Base-by-base conservation (phyloP, 2,113 vertebrate species). In the Thermophis baileyi region DNA sequence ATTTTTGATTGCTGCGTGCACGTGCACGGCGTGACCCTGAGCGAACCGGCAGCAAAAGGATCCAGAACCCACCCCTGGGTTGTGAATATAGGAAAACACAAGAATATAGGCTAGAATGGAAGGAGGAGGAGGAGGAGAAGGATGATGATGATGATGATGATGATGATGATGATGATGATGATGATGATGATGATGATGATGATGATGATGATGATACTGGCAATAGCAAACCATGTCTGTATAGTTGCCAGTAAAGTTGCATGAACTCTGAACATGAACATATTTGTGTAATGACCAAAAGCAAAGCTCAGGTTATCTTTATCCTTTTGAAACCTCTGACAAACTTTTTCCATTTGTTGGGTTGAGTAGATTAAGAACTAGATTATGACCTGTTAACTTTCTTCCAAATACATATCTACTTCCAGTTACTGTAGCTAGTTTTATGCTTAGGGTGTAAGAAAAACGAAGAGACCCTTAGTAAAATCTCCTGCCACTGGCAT, bases 381-480 rank as follows among this genome's bases (percentile, higher is more conserved):
- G 47, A 88, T 69, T 40, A 30, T 44, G 87, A 8, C 18, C 51
- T 89, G n/a, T 85, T 92, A 50, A 40, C 11, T 63, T 60, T 86
- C 69, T 50, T 50, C 30, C 35, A 20, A 60, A 81, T 90, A 4
- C 40, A 54, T 27, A 86, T 93, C 40, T 90, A 55, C 6, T 46
- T 16, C 46, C 8, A 86, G 54, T 55, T 87, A 54, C 40, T 86
- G 30, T 27, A 35, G 8, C 46, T 11, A 24, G 81, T 49, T 86
- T 90, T 90, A 24, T 93, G 44, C 22, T 50, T 60, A 63, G 25
- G 63, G 18, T 81, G 22, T 89, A 74, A 24, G 74, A 87, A 90
- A 55, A 87, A 14, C 24, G 86, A 93, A 87, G 50, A 93, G 86
- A 93, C 88, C 89, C 74, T 93, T 86, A 60, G 30, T 47, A 22